Conservation (phyloP, 2,888 invertebrate genomes). For the Biston stratarius region DNA sequence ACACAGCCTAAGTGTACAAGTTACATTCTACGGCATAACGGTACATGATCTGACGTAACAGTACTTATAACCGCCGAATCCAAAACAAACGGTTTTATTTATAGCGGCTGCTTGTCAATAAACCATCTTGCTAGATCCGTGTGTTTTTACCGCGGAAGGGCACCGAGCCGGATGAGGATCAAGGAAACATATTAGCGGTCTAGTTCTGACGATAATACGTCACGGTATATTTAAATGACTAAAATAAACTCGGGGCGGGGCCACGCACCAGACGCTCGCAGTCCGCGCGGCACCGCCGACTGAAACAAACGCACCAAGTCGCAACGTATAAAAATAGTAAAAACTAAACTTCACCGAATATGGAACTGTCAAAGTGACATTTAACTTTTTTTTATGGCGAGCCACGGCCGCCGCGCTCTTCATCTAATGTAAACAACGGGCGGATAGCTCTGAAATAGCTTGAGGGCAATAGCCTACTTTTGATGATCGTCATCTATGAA, state of each 20-base stretch:
- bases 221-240: conserved; percentile 73
- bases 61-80: conserved; percentile 44
- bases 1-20: neutral
- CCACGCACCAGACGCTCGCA: conserved; percentile 60
- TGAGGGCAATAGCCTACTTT: conserved; percentile 66
- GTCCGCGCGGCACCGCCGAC: conserved; percentile 73
- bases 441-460: conserved; percentile 61
- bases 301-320: conserved; percentile 26
- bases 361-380: conserved; percentile 27
- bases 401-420: conserved; percentile 27
- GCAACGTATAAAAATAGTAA: conserved; percentile 20
- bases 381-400: conserved; percentile 27
- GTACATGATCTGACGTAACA: conserved; percentile 19
- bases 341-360: conserved; percentile 35
- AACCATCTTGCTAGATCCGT: conserved; percentile 45
- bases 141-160: conserved; percentile 65
- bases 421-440: conserved; percentile 63
- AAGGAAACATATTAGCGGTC: conserved; percentile 66
- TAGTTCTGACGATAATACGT: conserved; percentile 56
- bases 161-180: conserved; percentile 66
- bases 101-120: conserved; percentile 66
- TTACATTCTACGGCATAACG: conserved; percentile 9
- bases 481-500: conserved; percentile 53
- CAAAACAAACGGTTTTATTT: conserved; percentile 58
- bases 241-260: conserved; percentile 72